Evolutionary conservation across 2,888 invertebrate species (phyloP).

Genomic region (Leucophenga maculata): DNA sequence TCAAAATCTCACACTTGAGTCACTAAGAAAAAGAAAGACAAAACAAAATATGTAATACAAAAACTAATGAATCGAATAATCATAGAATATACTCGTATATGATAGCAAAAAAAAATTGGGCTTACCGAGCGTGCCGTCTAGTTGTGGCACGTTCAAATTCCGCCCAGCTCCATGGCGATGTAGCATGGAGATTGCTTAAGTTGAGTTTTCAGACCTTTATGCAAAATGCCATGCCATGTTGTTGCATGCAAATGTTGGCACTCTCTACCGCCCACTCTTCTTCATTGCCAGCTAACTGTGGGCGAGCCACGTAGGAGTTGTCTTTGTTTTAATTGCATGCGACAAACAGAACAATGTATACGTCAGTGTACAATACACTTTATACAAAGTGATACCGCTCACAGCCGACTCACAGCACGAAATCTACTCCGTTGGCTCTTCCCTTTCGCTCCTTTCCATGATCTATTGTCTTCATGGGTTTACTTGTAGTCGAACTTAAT

Average conservation of each 20-base stretch:
- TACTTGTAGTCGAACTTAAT: not conserved
- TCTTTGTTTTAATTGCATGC: constrained; percentile 11
- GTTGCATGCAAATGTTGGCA: constrained; percentile 55
- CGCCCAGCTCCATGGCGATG: not conserved
- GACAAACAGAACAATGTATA: constrained; percentile 6
- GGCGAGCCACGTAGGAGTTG: not conserved
- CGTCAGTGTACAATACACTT: not conserved
- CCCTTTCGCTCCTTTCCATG: not conserved
- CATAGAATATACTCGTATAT: not conserved
- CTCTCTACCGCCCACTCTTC: too few relatives aligned
- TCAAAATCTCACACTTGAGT: too few relatives aligned
- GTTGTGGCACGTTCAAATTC: not conserved
- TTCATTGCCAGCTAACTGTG: not conserved
- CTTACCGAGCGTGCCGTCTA: too few relatives aligned
- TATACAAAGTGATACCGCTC: too few relatives aligned
- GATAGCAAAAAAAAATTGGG: not conserved
- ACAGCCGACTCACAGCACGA: not conserved
- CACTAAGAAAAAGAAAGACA: not conserved
- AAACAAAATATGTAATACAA: not conserved
- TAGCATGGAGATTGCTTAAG: constrained; percentile 6
- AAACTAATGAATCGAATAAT: not conserved
- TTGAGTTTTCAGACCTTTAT: constrained; percentile 43
- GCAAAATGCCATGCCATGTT: constrained; percentile 50
- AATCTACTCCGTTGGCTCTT: not conserved
- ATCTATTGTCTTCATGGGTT: not conserved